A percentile compares a stretch with the other conserved stretches of the same genome.
Conservation (phyloP, 2,113 vertebrate species). For the Elgaria multicarinata region DNA sequence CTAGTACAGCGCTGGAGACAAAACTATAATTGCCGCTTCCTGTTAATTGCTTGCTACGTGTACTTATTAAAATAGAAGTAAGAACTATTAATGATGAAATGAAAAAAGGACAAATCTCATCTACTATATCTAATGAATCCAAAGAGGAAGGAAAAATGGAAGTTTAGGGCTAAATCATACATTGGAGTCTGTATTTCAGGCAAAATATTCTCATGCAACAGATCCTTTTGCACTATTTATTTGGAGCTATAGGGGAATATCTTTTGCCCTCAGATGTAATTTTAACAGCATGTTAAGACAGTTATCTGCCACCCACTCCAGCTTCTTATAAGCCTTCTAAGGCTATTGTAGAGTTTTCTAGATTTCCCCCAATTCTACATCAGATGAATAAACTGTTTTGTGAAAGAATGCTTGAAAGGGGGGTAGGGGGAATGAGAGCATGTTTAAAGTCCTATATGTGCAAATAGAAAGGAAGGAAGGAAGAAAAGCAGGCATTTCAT, state of each 20-base stretch:
- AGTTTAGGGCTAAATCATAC: neutral
- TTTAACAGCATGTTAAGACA: conserved; percentile 25
- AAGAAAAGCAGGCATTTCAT: neutral
- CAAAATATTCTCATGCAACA: conserved; percentile 15
- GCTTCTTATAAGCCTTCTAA: neutral
- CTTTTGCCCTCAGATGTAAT: conserved; percentile 12
- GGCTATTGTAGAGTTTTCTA: conserved; percentile 2
- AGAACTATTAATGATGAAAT: neutral
- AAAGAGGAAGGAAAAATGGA: neutral
- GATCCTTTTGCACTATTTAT: conserved; percentile 19
- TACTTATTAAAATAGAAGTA: conserved; percentile 20
- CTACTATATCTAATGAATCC: neutral
- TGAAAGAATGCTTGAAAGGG: neutral
- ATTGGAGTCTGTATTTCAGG: neutral
- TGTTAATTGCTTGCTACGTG: conserved; percentile 9
- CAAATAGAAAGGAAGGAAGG: conserved; percentile 33
- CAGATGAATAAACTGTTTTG: conserved; percentile 29
- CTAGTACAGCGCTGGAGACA: neutral
- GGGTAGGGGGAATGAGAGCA: conserved; percentile 7
- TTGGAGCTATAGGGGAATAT: neutral
- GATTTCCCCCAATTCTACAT: conserved; percentile 10
- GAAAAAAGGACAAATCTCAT: conserved; percentile 8
- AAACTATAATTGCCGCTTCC: neutral
- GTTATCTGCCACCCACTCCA: neutral
- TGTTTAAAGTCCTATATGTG: neutral